phyloP scores from a whole-genome alignment of 2,888 invertebrate species.

The Drosophila acutilabella region DNA sequence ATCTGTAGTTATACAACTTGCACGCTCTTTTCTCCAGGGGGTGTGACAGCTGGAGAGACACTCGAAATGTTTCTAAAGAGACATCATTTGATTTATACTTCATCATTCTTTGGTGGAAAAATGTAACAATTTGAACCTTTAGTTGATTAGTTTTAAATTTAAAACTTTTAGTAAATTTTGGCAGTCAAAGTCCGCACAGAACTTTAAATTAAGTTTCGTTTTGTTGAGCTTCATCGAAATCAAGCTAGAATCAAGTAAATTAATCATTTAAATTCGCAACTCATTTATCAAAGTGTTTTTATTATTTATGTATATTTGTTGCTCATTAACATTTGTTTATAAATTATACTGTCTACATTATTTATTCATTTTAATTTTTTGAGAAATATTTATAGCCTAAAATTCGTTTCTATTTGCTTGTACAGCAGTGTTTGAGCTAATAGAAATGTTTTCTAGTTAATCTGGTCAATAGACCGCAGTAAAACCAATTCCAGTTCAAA shows the following conservation, averaged over 20 bases:
- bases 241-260: background rate
- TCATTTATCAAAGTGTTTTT: conserved; percentile 1
- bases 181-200: background rate
- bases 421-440: background rate
- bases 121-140: conserved; percentile 1
- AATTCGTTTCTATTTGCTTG: background rate
- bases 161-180: conserved; percentile 11
- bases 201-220: background rate
- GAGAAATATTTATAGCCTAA: no score
- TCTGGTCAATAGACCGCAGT: conserved; percentile 10
- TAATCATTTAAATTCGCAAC: conserved; percentile 1
- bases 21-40: background rate
- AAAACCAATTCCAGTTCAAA: conserved; percentile 30
- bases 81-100: background rate
- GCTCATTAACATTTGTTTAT: no score
- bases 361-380: no score
- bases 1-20: conserved; percentile 15
- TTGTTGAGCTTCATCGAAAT: background rate
- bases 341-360: no score
- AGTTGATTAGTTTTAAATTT: conserved; percentile 14
- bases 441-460: conserved; percentile 12
- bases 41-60: conserved; percentile 7
- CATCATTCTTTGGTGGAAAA: background rate
- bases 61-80: background rate
- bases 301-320: no score